A percentile compares a stretch with the other conserved stretches of the same genome.
Evolutionary conservation across 1,140 invertebrate genomes (phyloP).

Genomic region (Apis cerana): DNA sequence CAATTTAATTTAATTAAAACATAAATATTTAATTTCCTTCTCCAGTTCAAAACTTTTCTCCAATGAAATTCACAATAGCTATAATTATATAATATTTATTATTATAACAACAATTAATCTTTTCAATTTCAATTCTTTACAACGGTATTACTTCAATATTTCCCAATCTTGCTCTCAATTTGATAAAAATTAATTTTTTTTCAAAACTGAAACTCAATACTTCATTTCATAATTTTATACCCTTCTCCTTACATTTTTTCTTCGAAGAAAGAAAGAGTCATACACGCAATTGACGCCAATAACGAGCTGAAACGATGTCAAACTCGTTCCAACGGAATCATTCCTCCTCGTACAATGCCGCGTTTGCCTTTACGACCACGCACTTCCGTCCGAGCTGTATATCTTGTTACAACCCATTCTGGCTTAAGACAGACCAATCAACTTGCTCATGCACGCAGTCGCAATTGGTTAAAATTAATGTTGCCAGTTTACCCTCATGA

Average conservation of each 20-base stretch:
- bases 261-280: too few relatives aligned
- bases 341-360: neutral
- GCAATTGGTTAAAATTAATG: conserved; percentile 50
- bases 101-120: too few relatives aligned
- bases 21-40: too few relatives aligned
- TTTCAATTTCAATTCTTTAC: too few relatives aligned
- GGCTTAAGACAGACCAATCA: conserved; percentile 17
- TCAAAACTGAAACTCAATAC: too few relatives aligned
- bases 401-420: conserved; percentile 7
- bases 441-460: neutral
- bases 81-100: too few relatives aligned
- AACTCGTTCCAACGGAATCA: neutral
- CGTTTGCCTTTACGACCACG: conserved; percentile 6
- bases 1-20: too few relatives aligned
- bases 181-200: too few relatives aligned
- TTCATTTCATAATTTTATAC: neutral
- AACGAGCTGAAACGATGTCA: neutral
- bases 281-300: neutral
- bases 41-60: too few relatives aligned
- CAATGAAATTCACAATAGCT: too few relatives aligned
- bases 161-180: too few relatives aligned
- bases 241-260: neutral
- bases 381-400: conserved; percentile 35
- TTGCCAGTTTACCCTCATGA: conserved; percentile 24
- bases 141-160: too few relatives aligned